Conservation (phyloP, 2,113 vertebrate genomes). For the human (Homo sapiens) region GRCh38 chr9:93953001-93953500, state of each 20-base stretch:
- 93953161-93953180: slow-evolving; percentile 93
- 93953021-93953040: slow-evolving; percentile 92
- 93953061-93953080: slow-evolving; percentile 89
- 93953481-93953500: not conserved
- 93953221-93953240: not conserved
- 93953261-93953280: not conserved
- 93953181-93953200: slow-evolving; percentile 85
- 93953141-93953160: slow-evolving; percentile 96
- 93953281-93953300: not conserved
- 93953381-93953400: not conserved
- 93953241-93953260: not conserved
- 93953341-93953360: not conserved
- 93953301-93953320: not conserved
- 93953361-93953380: not conserved
- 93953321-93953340: fast-evolving
- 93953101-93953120: slow-evolving; percentile 91
- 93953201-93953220: not conserved
- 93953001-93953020: slow-evolving; percentile 84
- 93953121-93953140: slow-evolving; percentile 92
- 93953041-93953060: slow-evolving; percentile 96
- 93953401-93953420: not conserved
- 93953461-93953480: not conserved
- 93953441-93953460: not conserved
- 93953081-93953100: slow-evolving; percentile 88
- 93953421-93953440: not conserved